A percentile compares a stretch with the other conserved stretches of the same genome.
phyloP scores from a whole-genome alignment of 2,113 vertebrate genomes.

The Muntiacus reevesi region DNA sequence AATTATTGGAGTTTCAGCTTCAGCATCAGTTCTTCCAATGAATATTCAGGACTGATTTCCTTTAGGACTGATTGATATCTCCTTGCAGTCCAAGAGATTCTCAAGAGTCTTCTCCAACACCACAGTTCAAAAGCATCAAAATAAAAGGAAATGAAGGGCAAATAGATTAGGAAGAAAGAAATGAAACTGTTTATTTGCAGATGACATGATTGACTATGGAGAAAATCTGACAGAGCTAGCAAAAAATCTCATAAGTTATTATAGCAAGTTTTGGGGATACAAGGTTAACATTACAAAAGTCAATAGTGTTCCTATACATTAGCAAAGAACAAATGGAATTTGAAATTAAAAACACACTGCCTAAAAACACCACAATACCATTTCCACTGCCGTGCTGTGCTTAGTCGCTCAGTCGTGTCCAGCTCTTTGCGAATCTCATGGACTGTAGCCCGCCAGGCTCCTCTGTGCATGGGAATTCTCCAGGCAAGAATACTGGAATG shows the following conservation, averaged over 20 bases:
- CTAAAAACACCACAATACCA: neutral
- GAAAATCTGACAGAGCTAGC: neutral
- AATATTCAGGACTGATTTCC: neutral
- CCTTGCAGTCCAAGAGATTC: neutral
- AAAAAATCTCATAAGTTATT: neutral
- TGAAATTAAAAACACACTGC: neutral
- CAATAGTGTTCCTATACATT: neutral
- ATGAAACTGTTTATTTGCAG: neutral
- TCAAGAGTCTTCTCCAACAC: neutral
- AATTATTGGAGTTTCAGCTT: neutral
- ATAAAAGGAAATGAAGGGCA: neutral
- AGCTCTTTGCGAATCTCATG: neutral
- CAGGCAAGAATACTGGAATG: neutral
- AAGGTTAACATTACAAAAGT: neutral
- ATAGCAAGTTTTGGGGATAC: neutral
- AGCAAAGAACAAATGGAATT: neutral
- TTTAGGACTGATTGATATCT: neutral
- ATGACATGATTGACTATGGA: neutral
- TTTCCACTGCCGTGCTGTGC: neutral
- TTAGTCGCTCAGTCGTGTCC: neutral
- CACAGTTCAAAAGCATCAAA: neutral
- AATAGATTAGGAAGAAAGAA: neutral
- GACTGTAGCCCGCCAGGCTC: neutral
- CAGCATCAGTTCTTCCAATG: neutral
- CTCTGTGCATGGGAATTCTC: neutral